A percentile compares a stretch with the other conserved stretches of the same genome.
phyloP scores from a whole-genome alignment of 2,888 invertebrate genomes.

The Macrophya alboannulata region DNA sequence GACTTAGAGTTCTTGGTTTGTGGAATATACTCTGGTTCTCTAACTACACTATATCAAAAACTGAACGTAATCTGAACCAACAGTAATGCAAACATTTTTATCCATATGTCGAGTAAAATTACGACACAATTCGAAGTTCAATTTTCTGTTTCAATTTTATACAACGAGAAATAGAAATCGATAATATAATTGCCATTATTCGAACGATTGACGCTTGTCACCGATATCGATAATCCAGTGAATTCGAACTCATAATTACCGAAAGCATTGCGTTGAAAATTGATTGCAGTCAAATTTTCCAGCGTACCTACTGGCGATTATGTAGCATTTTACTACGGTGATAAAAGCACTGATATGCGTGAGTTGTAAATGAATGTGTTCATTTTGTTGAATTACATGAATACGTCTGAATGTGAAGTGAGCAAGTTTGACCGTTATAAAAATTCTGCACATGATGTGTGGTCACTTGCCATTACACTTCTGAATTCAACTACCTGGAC shows the following conservation, averaged over 20 bases:
- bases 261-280: not conserved
- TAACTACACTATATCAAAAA: not conserved
- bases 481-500: not conserved
- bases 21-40: not conserved
- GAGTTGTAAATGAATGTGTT: not conserved
- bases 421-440: not conserved
- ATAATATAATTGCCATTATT: not conserved
- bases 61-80: not conserved
- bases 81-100: not conserved
- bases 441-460: not conserved
- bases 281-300: not conserved
- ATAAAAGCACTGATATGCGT: not conserved
- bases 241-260: not conserved
- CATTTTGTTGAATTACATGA: not conserved
- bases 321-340: not conserved
- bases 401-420: constrained; percentile 2
- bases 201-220: not conserved
- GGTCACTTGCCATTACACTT: not conserved
- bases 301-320: not conserved
- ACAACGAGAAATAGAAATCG: not conserved
- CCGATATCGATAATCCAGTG: not conserved
- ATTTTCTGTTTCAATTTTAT: constrained; percentile 5
- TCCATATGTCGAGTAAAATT: not conserved
- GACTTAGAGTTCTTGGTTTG: not conserved
- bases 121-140: not conserved